These are phyloP conservation scores for Rhinolophus sinicus DNA, from an alignment of 2,113 vertebrate genomes.

Conservation along the genomic window DNA sequence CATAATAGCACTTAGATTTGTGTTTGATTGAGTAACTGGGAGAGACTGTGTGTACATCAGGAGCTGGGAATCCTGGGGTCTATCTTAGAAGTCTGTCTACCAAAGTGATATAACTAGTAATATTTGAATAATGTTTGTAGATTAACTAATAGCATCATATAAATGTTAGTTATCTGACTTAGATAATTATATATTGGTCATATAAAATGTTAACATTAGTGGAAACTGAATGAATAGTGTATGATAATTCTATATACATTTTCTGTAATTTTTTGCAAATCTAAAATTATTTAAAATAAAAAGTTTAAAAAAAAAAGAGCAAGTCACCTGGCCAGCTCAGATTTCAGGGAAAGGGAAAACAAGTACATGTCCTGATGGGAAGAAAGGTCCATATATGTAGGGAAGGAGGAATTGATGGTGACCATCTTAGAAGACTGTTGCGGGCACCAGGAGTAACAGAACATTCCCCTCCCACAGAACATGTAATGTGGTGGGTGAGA, in stretches of 20 bases:
- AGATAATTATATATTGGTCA: not conserved
- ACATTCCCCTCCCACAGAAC: not conserved
- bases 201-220: not conserved
- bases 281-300: slow-evolving; percentile 15
- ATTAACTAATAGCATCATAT: not conserved
- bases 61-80: not conserved
- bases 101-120: not conserved
- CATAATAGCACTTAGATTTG: not conserved
- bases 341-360: not conserved
- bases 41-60: not conserved
- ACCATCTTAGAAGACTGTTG: not conserved
- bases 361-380: not conserved
- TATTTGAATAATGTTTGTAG: not conserved
- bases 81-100: not conserved
- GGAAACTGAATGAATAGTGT: not conserved
- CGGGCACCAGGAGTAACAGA: not conserved
- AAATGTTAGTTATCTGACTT: not conserved
- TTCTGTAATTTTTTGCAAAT: not conserved
- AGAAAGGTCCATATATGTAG: not conserved
- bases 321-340: not conserved
- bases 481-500: not conserved
- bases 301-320: not conserved
- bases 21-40: not conserved
- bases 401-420: not conserved
- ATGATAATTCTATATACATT: not conserved